phyloP scores from a whole-genome alignment of 2,888 invertebrate genomes.

The Parelbella ahira region DNA sequence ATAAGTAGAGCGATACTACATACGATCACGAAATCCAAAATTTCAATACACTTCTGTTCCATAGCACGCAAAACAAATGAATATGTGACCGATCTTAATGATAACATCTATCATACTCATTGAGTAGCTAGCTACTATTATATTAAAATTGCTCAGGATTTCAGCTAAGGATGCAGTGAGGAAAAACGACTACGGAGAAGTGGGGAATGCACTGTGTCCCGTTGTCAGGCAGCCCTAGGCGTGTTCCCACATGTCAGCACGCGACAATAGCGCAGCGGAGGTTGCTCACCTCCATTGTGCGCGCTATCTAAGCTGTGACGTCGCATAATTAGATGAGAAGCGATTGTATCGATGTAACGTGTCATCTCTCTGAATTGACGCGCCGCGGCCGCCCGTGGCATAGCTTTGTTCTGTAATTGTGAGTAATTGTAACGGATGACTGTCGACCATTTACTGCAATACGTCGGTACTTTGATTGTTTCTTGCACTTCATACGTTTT shows the following conservation, averaged over 20 bases:
- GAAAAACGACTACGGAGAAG: too few relatives aligned
- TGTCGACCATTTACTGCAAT: slow-evolving; percentile 6
- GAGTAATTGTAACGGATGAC: slow-evolving; percentile 20
- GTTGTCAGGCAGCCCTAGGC: neutral
- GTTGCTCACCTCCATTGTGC: slow-evolving; percentile 66
- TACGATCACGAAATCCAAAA: too few relatives aligned
- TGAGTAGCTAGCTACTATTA: too few relatives aligned
- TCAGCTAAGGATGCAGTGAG: too few relatives aligned
- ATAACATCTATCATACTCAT: too few relatives aligned
- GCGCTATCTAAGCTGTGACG: slow-evolving; percentile 54
- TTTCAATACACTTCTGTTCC: too few relatives aligned
- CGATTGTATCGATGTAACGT: slow-evolving; percentile 38
- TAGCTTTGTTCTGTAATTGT: slow-evolving; percentile 17
- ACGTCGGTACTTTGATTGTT: slow-evolving; percentile 13
- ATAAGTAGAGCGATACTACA: too few relatives aligned
- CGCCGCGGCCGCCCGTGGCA: slow-evolving; percentile 15
- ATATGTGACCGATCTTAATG: too few relatives aligned
- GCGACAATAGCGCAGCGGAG: slow-evolving; percentile 57
- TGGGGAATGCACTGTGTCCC: neutral
- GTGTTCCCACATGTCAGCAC: slow-evolving; percentile 58
- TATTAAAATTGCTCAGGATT: too few relatives aligned
- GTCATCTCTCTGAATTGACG: slow-evolving; percentile 29
- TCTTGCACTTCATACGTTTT: slow-evolving; percentile 4
- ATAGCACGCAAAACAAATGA: too few relatives aligned
- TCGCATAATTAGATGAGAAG: slow-evolving; percentile 61